Evolutionary conservation across 2,797 vertebrate species (phyloP).

Genomic region (Parambassis ranga): DNA sequence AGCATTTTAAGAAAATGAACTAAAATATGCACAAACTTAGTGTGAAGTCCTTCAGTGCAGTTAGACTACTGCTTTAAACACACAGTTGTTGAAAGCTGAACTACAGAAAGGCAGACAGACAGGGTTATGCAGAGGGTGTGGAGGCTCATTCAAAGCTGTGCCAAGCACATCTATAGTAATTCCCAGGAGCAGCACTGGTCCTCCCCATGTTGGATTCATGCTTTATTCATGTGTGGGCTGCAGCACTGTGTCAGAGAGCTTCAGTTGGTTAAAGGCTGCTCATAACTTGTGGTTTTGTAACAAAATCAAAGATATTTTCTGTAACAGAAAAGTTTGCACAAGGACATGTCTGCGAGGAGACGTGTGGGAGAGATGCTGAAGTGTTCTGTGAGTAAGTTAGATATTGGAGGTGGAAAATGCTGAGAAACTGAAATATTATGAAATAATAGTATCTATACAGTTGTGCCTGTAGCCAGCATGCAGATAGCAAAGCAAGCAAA

Average conservation of each 20-base stretch:
- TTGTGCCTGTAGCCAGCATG: too few species aligned
- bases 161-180: conserved; percentile 19
- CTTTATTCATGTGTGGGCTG: conserved; percentile 49
- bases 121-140: conserved; percentile 6
- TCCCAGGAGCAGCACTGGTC: conserved; percentile 1
- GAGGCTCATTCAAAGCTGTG: background rate
- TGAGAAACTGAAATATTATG: too few species aligned
- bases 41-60: background rate
- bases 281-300: conserved; percentile 20
- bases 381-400: background rate
- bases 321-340: conserved; percentile 6
- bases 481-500: too few species aligned
- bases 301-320: conserved; percentile 30
- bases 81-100: background rate
- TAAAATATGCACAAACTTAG: background rate
- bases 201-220: conserved; percentile 9
- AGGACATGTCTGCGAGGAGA: conserved; percentile 8
- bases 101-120: background rate
- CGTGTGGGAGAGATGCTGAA: background rate
- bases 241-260: conserved; percentile 21
- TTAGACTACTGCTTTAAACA: background rate
- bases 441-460: too few species aligned
- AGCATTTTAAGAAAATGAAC: background rate
- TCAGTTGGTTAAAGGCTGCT: conserved; percentile 20
- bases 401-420: conserved; percentile 11